Conservation (phyloP, 2,888 invertebrate species). For the Tortrix viridana region DNA sequence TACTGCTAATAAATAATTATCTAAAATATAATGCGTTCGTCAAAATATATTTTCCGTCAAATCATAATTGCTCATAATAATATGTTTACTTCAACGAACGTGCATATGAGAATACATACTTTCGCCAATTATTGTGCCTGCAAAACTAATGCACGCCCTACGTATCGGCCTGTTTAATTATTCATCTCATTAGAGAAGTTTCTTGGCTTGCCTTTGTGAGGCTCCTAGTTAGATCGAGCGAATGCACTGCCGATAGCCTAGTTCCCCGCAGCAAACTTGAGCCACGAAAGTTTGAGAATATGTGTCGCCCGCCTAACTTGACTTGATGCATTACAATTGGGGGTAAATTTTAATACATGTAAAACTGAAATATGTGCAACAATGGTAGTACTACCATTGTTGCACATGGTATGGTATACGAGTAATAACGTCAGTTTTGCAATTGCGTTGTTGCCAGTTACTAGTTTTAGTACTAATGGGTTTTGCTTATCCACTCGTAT, state of each 20-base stretch:
- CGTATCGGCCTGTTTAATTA: slow-evolving; percentile 40
- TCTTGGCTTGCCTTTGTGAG: slow-evolving; percentile 38
- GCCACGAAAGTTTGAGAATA: slow-evolving; percentile 32
- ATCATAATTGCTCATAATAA: too few species aligned
- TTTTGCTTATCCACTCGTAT: too few species aligned
- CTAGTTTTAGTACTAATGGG: too few species aligned
- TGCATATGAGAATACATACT: too few species aligned
- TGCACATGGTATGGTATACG: too few species aligned
- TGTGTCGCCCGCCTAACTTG: slow-evolving; percentile 36
- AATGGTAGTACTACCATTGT: too few species aligned
- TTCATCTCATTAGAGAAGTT: slow-evolving; percentile 45
- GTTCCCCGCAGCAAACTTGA: slow-evolving; percentile 34
- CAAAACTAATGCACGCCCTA: slow-evolving; percentile 27
- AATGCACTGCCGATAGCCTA: slow-evolving; percentile 40
- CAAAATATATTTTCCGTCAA: too few species aligned
- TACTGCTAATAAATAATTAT: too few species aligned
- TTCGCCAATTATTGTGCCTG: not conserved
- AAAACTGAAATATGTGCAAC: not conserved
- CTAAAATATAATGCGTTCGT: too few species aligned
- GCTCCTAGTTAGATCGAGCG: slow-evolving; percentile 35
- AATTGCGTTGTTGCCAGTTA: too few species aligned
- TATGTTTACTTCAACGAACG: too few species aligned
- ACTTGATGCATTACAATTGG: slow-evolving; percentile 33
- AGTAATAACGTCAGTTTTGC: not conserved
- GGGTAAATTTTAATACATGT: slow-evolving; percentile 11